Percentiles rank a stretch among this genome's conserved stretches.
Conservation (phyloP, 2,113 vertebrate genomes). For the Dunckerocampus dactyliophorus region DNA sequence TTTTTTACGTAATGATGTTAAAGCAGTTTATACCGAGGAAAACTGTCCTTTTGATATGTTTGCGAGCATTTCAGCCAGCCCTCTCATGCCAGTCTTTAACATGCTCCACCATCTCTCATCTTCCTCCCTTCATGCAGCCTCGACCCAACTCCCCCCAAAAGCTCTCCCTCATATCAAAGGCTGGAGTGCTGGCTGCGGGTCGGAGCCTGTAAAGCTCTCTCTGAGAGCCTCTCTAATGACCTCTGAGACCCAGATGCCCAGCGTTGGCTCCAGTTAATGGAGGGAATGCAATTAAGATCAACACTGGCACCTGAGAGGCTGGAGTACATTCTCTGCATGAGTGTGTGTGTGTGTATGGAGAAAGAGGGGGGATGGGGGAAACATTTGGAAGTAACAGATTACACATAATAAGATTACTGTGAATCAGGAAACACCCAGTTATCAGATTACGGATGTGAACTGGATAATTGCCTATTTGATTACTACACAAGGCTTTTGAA, state of each 20-base stretch:
- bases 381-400: conserved; percentile 61
- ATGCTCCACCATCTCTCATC: neutral
- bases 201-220: conserved; percentile 37
- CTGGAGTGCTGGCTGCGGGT: neutral
- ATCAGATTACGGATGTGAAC: conserved; percentile 53
- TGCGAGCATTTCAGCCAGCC: neutral
- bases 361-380: conserved; percentile 4
- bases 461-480: conserved; percentile 31
- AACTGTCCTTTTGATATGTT: neutral
- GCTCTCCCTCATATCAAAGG: conserved; percentile 14
- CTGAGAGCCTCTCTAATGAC: conserved; percentile 56
- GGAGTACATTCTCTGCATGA: conserved; percentile 6
- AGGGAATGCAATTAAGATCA: conserved; percentile 74
- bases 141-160: neutral
- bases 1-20: neutral
- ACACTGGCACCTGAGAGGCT: conserved; percentile 68
- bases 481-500: neutral
- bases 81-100: neutral
- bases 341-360: conserved; percentile 6
- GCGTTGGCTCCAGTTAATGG: conserved; percentile 63
- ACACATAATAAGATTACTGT: conserved; percentile 60
- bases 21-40: neutral
- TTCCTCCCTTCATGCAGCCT: conserved; percentile 1
- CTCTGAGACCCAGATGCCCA: conserved; percentile 61
- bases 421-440: conserved; percentile 60